Base-by-base conservation (phyloP, 2,888 invertebrate genomes). In the Thymelicus lineola region DNA sequence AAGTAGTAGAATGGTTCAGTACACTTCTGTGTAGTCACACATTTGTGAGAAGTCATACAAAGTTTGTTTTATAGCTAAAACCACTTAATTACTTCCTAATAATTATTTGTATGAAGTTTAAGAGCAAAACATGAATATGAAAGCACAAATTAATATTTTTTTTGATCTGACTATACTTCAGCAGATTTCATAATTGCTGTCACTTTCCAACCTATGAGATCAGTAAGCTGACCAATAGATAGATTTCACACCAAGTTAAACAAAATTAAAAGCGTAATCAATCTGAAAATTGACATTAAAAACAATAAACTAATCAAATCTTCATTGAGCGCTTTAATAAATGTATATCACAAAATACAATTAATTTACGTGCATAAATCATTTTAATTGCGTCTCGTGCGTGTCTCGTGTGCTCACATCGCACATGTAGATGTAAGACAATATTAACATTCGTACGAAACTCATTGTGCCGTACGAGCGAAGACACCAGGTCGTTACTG, bases 321-420 rank as follows among this genome's bases (percentile, higher is more conserved):
- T n/a, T 53, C 38, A 50, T 50, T 38, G 48, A 50, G 20, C 10
- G 7, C 58, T 20, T 9, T n/a, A 10, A 9, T 17, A 38, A 60
- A 53, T 28, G 60, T 61, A 67, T 50, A 35, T 61, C 60, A 61
- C 45, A 15, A 35, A 20, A 45, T 12, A 53, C 45, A 67, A 67
- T 67, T 67, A 67, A 67, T 61, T 35, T 45, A 61, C 61, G 17
- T 46, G 28, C 57, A 66, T 67, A 55, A 67, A 67, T 67, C 67
- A 61, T 67, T 61, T 60, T 55, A 53, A 61, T 61, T 35, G 42
- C 67, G 60, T 35, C 15, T 17, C 50, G 55, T 10, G 20, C 35
- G 28, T 35, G 53, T 20, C 42, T 48, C 59, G 58, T 35, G 28
- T 46, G 35, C 14, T 15, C 45, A 1, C 4, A 45, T 7, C 7